Conservation (phyloP, 2,113 vertebrate genomes). For the Manacus vitellinus region DNA sequence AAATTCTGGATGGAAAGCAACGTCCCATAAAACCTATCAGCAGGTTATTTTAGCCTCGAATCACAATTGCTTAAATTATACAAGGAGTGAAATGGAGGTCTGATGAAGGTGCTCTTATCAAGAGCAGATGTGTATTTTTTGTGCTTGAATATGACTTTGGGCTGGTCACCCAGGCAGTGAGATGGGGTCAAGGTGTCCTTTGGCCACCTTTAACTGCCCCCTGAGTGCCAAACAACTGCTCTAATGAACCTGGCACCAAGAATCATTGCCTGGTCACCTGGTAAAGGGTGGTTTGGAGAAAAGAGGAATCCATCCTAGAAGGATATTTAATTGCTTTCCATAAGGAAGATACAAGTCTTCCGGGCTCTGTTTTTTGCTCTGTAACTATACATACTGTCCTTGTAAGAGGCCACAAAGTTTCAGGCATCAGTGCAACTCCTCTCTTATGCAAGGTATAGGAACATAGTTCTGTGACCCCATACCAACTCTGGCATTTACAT, state of each 20-base stretch:
- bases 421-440: neutral
- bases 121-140: neutral
- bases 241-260: neutral
- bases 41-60: conserved; percentile 20
- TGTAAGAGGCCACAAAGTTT: neutral
- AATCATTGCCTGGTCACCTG: neutral
- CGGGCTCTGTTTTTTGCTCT: neutral
- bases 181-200: neutral
- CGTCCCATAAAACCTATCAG: conserved; percentile 4
- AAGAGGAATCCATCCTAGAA: neutral
- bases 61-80: conserved; percentile 29
- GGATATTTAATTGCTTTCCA: neutral
- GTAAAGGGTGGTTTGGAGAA: neutral
- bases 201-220: neutral
- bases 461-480: neutral
- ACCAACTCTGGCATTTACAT: neutral
- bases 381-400: neutral
- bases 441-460: neutral
- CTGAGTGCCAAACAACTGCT: neutral
- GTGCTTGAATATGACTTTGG: neutral
- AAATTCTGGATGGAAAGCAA: conserved; percentile 16
- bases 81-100: neutral
- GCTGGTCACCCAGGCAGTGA: neutral
- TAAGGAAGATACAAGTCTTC: neutral
- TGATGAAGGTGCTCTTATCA: neutral